Evolutionary conservation across 2,113 vertebrate species (phyloP).

Genomic region (Chionodraco myersi): DNA sequence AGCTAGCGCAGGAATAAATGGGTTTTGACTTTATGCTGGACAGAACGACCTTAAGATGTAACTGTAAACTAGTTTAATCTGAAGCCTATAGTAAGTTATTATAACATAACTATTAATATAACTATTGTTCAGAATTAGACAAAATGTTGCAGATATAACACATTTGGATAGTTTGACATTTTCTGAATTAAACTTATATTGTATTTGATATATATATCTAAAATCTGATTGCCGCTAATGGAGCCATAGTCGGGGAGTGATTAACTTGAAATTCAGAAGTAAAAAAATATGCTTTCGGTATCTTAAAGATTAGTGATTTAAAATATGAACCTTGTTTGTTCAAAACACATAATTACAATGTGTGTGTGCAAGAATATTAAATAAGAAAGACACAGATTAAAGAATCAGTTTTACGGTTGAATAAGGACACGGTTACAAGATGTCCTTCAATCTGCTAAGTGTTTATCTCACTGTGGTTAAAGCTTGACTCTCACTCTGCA

Average conservation of each 20-base stretch:
- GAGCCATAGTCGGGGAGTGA: not conserved
- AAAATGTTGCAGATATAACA: not conserved
- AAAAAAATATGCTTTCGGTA: not conserved
- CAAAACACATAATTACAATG: not conserved
- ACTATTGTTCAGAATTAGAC: not conserved
- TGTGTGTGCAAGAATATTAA: not conserved
- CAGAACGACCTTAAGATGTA: not conserved
- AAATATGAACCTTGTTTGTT: not conserved
- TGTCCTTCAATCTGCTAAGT: not conserved
- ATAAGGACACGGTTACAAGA: constrained; percentile 7
- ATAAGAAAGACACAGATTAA: not conserved
- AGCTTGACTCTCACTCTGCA: constrained; percentile 22
- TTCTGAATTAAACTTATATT: not conserved
- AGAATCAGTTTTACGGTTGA: not conserved
- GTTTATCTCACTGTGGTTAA: constrained; percentile 19
- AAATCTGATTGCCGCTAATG: not conserved
- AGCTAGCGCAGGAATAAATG: not conserved
- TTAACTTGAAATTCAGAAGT: not conserved
- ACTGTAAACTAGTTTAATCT: not conserved
- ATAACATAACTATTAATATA: not conserved
- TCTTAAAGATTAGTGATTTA: not conserved
- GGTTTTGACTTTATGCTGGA: constrained; percentile 1
- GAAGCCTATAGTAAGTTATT: not conserved
- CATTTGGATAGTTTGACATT: not conserved
- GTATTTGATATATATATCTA: not conserved